Evolutionary conservation across 1,140 invertebrate genomes (phyloP).

Genomic region (Berghia stephanieae): DNA sequence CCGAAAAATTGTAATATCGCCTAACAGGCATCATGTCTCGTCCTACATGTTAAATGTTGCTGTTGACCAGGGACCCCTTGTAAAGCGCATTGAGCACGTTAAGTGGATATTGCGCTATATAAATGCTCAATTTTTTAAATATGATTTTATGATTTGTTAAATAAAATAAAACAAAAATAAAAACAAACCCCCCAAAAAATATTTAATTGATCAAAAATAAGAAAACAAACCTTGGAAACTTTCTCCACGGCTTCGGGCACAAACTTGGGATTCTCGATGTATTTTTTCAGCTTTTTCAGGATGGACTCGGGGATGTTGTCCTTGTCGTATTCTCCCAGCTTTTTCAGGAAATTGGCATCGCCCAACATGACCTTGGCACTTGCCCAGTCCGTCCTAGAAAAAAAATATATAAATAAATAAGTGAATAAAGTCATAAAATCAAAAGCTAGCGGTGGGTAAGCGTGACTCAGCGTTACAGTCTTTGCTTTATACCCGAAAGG

Average conservation of each 20-base stretch:
- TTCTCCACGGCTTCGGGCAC: slow-evolving; percentile 68
- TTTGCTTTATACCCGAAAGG: no score
- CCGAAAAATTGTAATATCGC: no score
- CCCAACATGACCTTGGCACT: slow-evolving; percentile 64
- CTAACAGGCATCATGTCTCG: no score
- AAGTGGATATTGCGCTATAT: no score
- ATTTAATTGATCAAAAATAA: neutral
- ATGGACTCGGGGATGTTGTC: slow-evolving; percentile 81
- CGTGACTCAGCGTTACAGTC: no score
- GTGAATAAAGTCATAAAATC: neutral
- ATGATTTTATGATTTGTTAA: neutral
- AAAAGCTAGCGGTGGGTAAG: neutral
- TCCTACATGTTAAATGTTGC: no score
- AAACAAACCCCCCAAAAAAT: neutral
- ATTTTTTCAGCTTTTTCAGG: slow-evolving; percentile 79
- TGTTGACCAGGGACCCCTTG: no score
- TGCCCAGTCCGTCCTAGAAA: slow-evolving; percentile 64
- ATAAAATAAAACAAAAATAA: neutral
- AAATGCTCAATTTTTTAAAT: no score
- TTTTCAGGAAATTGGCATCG: slow-evolving; percentile 66
- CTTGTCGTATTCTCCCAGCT: slow-evolving; percentile 73
- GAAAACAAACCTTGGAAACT: slow-evolving; percentile 58
- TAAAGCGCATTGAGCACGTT: no score
- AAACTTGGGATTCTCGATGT: slow-evolving; percentile 69
- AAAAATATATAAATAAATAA: slow-evolving; percentile 17